Conservation (phyloP, 2,797 vertebrate species). For the Amazonetta brasiliensis region DNA sequence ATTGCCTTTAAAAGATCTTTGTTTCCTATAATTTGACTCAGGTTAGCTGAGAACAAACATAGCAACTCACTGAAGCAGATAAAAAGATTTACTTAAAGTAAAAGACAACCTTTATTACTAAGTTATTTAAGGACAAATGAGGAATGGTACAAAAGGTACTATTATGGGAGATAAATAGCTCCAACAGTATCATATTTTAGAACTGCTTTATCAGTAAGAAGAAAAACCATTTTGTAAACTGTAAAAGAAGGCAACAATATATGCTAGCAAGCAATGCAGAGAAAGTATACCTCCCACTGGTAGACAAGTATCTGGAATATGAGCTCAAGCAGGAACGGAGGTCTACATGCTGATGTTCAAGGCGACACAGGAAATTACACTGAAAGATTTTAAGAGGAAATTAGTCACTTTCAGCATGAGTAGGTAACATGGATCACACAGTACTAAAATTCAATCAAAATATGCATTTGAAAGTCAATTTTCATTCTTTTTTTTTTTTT, state of each 20-base stretch:
- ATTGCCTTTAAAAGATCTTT: background rate
- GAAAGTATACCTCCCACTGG: background rate
- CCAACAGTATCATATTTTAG: background rate
- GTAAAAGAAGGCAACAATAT: background rate
- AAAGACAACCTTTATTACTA: background rate
- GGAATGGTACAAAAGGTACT: background rate
- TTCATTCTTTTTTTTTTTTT: background rate
- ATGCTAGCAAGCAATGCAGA: background rate
- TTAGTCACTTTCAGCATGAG: background rate
- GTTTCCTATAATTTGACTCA: background rate
- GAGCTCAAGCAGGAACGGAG: background rate
- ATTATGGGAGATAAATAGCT: background rate
- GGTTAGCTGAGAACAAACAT: background rate
- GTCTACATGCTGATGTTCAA: background rate
- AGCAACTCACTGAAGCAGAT: background rate
- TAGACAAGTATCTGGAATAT: background rate
- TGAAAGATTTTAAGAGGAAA: background rate
- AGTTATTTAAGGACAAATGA: background rate
- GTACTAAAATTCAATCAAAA: background rate
- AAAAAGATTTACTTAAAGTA: background rate
- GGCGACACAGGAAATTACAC: background rate
- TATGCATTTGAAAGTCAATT: background rate
- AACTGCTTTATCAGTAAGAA: background rate
- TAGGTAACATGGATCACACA: background rate
- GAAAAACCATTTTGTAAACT: background rate